These are phyloP conservation scores for Toxotes jaculatrix DNA, from an alignment of 2,113 vertebrate genomes.

Conservation along the genomic window DNA sequence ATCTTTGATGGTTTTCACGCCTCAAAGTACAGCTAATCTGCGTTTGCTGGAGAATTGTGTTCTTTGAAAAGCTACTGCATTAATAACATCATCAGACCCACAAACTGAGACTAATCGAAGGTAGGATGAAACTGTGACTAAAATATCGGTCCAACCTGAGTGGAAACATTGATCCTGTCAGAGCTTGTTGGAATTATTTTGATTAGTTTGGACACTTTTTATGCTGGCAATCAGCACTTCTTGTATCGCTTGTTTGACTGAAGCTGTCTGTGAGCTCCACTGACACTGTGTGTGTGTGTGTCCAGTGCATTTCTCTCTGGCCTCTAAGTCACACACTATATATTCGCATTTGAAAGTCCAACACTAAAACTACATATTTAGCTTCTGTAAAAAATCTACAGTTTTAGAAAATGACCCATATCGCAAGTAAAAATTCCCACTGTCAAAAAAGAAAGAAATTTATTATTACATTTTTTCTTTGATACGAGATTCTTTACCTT, in stretches of 20 bases:
- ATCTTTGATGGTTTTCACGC: not conserved
- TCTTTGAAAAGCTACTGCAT: not conserved
- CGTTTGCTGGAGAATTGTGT: not conserved
- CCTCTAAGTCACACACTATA: not conserved
- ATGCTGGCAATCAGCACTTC: not conserved
- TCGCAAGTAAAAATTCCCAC: no score
- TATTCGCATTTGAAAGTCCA: not conserved
- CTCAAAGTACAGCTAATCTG: not conserved
- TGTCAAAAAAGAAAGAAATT: no score
- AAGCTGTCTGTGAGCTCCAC: not conserved
- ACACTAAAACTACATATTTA: not conserved
- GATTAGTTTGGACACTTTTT: not conserved
- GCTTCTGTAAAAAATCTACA: not conserved
- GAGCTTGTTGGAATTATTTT: not conserved
- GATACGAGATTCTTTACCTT: no score
- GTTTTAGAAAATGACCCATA: no score
- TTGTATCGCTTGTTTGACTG: not conserved
- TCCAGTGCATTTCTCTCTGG: not conserved
- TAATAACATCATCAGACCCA: not conserved
- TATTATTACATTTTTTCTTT: no score
- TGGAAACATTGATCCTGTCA: not conserved
- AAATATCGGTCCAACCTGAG: not conserved
- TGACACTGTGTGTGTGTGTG: conserved; percentile 7
- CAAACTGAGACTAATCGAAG: not conserved
- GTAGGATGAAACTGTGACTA: not conserved